A percentile compares a stretch with the other conserved stretches of the same genome.
Conservation (phyloP, 37 sponge, comb jelly and placozoan species). For the Chondrosia reniformis region DNA sequence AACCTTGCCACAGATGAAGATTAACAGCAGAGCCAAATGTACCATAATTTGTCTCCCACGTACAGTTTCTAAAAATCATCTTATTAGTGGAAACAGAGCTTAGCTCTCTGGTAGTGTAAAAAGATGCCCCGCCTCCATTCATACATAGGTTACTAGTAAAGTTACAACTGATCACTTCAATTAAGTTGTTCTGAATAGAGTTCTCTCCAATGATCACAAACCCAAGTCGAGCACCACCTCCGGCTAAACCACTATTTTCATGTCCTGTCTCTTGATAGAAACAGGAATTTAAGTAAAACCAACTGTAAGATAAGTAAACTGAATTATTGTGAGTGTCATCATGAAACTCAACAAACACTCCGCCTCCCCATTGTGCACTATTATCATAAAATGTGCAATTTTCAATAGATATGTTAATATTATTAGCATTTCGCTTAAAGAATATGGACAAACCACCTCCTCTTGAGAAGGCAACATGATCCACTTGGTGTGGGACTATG, state of each 20-base stretch:
- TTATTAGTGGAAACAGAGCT: constrained; percentile 9
- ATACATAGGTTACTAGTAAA: background rate
- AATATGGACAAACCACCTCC: constrained; percentile 54
- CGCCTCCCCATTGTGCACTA: constrained; percentile 39
- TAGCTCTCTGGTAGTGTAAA: background rate
- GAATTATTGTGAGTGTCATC: constrained; percentile 34
- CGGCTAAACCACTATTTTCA: constrained; percentile 21
- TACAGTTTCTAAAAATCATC: constrained; percentile 20
- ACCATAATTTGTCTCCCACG: constrained; percentile 9
- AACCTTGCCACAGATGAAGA: background rate
- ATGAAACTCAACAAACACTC: constrained; percentile 31
- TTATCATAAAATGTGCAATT: constrained; percentile 18
- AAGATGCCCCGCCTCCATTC: constrained; percentile 49
- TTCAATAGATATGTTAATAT: constrained; percentile 11
- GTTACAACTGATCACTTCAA: background rate
- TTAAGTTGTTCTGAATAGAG: background rate
- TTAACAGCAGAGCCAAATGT: constrained; percentile 35
- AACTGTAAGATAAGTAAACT: background rate
- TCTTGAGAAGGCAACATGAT: constrained; percentile 40
- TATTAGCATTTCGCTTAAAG: constrained; percentile 35
- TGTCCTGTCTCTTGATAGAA: background rate
- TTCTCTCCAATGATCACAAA: constrained; percentile 7
- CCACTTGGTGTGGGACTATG: background rate
- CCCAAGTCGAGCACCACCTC: constrained; percentile 34
- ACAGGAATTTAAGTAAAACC: background rate